Evolutionary conservation across 2,888 invertebrate genomes (phyloP).

Genomic region (Pristionchus entomophagus): DNA sequence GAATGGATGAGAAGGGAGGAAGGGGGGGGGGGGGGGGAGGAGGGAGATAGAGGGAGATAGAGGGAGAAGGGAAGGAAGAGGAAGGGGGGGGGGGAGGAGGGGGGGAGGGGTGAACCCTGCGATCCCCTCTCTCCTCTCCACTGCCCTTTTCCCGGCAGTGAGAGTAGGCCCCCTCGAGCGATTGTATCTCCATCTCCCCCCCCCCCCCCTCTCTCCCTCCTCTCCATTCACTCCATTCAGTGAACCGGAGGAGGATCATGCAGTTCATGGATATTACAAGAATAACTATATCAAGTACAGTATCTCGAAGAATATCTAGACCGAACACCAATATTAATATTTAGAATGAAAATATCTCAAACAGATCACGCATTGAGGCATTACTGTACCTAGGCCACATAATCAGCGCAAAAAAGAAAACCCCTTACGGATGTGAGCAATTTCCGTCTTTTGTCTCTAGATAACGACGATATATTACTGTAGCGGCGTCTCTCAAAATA

Average conservation of each 20-base stretch:
- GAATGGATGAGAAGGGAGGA: background rate
- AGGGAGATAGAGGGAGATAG: background rate
- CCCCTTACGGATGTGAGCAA: too few species aligned
- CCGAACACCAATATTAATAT: too few species aligned
- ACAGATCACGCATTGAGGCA: too few species aligned
- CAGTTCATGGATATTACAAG: background rate
- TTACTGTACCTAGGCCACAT: too few species aligned
- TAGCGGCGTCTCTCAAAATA: too few species aligned
- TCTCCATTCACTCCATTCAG: background rate
- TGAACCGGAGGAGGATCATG: background rate
- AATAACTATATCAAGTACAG: background rate
- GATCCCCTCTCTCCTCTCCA: slow-evolving; percentile 12
- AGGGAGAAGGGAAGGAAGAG: background rate
- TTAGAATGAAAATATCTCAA: too few species aligned
- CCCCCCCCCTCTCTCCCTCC: background rate
- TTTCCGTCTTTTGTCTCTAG: too few species aligned
- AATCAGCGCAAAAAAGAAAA: too few species aligned
- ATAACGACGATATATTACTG: too few species aligned
- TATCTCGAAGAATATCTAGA: too few species aligned
- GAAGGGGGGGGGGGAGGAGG: background rate
- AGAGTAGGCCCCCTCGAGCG: background rate
- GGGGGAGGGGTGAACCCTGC: background rate
- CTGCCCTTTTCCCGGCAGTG: background rate
- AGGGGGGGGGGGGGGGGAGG: background rate
- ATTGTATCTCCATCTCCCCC: background rate